A percentile compares a stretch with the other conserved stretches of the same genome.
Conservation (phyloP, 2,888 invertebrate genomes). For the Pristionchus exspectatus region DNA sequence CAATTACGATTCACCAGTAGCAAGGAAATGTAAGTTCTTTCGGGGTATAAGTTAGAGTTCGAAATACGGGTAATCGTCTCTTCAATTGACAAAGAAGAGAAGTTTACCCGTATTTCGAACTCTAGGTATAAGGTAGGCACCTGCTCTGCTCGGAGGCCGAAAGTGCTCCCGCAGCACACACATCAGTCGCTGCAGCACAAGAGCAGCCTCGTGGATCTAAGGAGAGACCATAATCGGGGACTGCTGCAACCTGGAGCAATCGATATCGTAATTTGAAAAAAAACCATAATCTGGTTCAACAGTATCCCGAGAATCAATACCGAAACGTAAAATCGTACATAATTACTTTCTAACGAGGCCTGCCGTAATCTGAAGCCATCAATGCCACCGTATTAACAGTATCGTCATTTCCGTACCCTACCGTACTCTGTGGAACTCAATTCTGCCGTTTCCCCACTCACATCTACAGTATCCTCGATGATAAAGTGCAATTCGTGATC, state of each 20-base stretch:
- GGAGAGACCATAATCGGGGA: neutral
- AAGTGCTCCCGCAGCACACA: neutral
- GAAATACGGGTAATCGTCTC: too few relatives aligned
- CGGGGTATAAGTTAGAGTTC: too few relatives aligned
- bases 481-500: neutral
- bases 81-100: too few relatives aligned
- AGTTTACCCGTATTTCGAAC: too few relatives aligned
- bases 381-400: neutral
- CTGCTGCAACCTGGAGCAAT: neutral
- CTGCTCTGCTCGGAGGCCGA: too few relatives aligned
- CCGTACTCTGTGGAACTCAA: neutral
- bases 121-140: too few relatives aligned
- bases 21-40: too few relatives aligned
- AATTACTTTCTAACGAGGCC: too few relatives aligned
- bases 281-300: neutral
- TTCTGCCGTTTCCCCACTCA: neutral
- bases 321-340: too few relatives aligned
- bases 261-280: too few relatives aligned
- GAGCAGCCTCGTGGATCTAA: slow-evolving; percentile 5
- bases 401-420: neutral
- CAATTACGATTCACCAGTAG: too few relatives aligned
- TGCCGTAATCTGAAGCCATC: too few relatives aligned
- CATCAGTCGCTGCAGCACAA: neutral
- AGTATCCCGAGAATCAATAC: neutral
- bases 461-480: neutral